These are phyloP conservation scores for Natrix natrix DNA, from an alignment of 2,797 vertebrate genomes.

Conservation along the genomic window DNA sequence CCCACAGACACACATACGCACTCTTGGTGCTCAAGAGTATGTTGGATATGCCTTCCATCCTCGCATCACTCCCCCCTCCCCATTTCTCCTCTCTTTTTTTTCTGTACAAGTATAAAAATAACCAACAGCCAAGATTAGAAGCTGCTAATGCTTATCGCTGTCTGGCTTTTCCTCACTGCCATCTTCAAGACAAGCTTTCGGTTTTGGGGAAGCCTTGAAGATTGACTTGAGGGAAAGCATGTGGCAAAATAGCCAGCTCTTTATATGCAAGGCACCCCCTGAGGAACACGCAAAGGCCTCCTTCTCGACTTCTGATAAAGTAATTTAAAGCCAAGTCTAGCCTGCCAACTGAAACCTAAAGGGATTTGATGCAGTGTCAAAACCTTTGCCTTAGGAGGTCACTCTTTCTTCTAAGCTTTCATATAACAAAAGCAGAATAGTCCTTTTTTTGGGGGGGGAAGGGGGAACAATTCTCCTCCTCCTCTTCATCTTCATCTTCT, in stretches of 20 bases:
- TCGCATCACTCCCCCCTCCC: not conserved
- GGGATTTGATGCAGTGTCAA: slow-evolving; percentile 97
- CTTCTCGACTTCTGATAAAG: slow-evolving; percentile 89
- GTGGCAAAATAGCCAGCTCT: slow-evolving; percentile 80
- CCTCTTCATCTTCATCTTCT: not conserved
- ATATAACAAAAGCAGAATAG: slow-evolving; percentile 83
- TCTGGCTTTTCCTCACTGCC: not conserved
- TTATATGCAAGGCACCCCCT: slow-evolving; percentile 75
- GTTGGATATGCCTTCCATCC: not conserved
- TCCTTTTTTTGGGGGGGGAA: not conserved
- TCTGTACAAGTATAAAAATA: slow-evolving; percentile 24
- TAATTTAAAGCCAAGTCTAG: slow-evolving; percentile 87
- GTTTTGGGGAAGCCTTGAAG: slow-evolving; percentile 81
- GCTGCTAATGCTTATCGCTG: fast-evolving
- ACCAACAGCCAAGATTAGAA: not conserved
- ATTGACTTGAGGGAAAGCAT: slow-evolving; percentile 84
- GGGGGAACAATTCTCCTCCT: not conserved
- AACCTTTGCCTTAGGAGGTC: slow-evolving; percentile 94
- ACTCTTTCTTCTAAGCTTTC: slow-evolving; percentile 89
- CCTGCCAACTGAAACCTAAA: slow-evolving; percentile 92
- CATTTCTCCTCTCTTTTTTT: not conserved
- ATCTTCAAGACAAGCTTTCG: slow-evolving; percentile 68
- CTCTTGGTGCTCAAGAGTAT: not conserved
- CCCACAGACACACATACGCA: too few species aligned
- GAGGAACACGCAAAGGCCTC: slow-evolving; percentile 80